A percentile compares a stretch with the other conserved stretches of the same genome.
Conservation (phyloP, 2,888 invertebrate genomes). For the Capitulum mitella region DNA sequence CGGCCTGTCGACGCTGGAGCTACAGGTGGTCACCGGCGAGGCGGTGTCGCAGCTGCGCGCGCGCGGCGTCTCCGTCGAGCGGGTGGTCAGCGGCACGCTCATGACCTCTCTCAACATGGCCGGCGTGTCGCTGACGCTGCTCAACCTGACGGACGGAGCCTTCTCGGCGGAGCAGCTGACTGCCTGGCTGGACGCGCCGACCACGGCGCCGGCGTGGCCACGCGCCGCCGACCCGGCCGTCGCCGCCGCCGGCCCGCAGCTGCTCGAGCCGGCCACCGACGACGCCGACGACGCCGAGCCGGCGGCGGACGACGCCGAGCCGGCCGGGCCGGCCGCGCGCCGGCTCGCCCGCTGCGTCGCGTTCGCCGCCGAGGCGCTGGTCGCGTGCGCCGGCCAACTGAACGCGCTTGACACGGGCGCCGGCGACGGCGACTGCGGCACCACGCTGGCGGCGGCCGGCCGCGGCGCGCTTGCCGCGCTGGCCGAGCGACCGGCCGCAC, state of each 20-base stretch:
- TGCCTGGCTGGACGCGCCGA: conserved; percentile 53
- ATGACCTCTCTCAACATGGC: conserved; percentile 71
- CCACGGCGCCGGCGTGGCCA: conserved; percentile 55
- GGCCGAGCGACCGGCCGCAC: conserved; percentile 35
- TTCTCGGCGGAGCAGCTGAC: conserved; percentile 48
- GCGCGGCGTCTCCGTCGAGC: conserved; percentile 48
- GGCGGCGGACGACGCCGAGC: background rate
- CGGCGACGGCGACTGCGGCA: conserved; percentile 71
- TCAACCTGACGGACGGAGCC: conserved; percentile 38
- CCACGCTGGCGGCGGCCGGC: conserved; percentile 52
- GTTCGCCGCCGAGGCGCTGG: conserved; percentile 50
- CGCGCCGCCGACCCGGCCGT: background rate
- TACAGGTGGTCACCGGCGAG: conserved; percentile 62
- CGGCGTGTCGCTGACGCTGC: conserved; percentile 65
- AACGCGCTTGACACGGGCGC: conserved; percentile 58
- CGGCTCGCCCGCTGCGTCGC: conserved; percentile 45
- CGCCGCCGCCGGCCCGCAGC: background rate
- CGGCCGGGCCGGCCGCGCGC: background rate
- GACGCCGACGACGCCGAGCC: background rate
- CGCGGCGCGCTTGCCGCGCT: background rate
- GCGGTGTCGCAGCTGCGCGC: conserved; percentile 49
- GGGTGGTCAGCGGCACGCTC: conserved; percentile 53
- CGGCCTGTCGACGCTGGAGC: conserved; percentile 63
- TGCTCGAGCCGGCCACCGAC: background rate
- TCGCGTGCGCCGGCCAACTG: conserved; percentile 53